Percentiles rank a stretch among this genome's conserved stretches.
Evolutionary conservation across 1,140 invertebrate species (phyloP).

Genomic region (Drosophila bipectinata): DNA sequence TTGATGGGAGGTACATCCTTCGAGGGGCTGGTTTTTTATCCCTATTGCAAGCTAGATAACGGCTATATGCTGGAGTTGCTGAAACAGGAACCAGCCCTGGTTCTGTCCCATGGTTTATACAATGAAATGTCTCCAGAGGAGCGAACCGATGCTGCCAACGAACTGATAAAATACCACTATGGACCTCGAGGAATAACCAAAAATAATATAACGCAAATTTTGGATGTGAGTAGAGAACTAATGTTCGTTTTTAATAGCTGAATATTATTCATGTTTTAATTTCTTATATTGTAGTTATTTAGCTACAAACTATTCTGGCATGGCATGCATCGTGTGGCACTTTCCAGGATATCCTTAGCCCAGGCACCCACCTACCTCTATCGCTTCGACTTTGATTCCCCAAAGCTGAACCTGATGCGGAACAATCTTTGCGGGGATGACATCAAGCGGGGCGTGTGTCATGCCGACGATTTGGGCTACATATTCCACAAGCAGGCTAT

Average conservation of each 20-base stretch:
- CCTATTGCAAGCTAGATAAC: conserved; percentile 39
- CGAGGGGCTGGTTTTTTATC: conserved; percentile 71
- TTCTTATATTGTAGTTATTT: conserved; percentile 38
- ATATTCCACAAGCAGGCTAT: conserved; percentile 85
- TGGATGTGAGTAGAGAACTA: conserved; percentile 49
- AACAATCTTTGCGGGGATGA: conserved; percentile 66
- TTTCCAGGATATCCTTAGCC: conserved; percentile 64
- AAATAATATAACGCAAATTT: conserved; percentile 44
- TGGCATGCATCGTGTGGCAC: conserved; percentile 73
- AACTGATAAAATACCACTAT: conserved; percentile 45
- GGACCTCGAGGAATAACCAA: conserved; percentile 51
- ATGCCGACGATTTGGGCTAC: conserved; percentile 88
- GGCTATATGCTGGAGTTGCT: conserved; percentile 51
- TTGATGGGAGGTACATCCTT: conserved; percentile 81
- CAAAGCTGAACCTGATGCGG: conserved; percentile 60
- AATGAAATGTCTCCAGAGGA: conserved; percentile 15
- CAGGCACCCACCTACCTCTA: conserved; percentile 83
- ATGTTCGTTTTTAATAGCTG: neutral
- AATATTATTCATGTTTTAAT: too few species aligned
- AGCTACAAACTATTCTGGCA: conserved; percentile 83
- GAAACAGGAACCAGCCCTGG: conserved; percentile 34
- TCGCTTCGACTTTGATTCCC: conserved; percentile 83
- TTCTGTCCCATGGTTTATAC: conserved; percentile 60
- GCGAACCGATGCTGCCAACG: conserved; percentile 6
- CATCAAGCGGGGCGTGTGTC: conserved; percentile 83